A percentile compares a stretch with the other conserved stretches of the same genome.
Conservation (phyloP, 2,888 invertebrate genomes). For the Leucophenga montana region DNA sequence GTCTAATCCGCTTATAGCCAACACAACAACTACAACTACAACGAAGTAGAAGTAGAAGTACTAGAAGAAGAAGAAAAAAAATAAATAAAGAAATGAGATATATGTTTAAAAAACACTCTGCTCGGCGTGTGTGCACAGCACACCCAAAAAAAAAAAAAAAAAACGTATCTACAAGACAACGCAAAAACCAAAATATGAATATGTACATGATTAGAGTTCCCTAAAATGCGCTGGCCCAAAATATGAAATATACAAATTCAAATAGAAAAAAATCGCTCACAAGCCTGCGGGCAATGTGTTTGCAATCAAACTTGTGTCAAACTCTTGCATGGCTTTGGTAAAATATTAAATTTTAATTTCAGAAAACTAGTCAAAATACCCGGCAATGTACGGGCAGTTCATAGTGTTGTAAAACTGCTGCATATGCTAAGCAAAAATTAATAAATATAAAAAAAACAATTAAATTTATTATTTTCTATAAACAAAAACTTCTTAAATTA, state of each 20-base stretch:
- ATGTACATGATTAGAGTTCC: too few relatives aligned
- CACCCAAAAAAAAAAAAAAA: not conserved
- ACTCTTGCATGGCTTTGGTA: constrained; percentile 37
- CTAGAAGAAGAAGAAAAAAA: too few relatives aligned
- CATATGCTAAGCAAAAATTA: too few relatives aligned
- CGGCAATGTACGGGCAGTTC: too few relatives aligned
- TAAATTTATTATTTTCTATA: too few relatives aligned
- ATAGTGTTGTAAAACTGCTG: too few relatives aligned
- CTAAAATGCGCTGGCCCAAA: too few relatives aligned
- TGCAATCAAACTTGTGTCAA: constrained; percentile 47
- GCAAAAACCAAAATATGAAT: not conserved
- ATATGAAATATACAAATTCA: not conserved
- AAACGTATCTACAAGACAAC: not conserved
- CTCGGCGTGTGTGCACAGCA: not conserved
- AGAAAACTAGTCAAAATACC: not conserved
- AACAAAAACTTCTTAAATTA: too few relatives aligned
- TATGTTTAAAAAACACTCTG: too few relatives aligned
- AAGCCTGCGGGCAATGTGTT: constrained; percentile 42
- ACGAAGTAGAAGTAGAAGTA: too few relatives aligned
- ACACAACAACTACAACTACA: not conserved
- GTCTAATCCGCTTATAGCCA: not conserved
- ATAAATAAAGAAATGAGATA: too few relatives aligned
- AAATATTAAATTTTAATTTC: not conserved
- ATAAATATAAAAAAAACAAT: too few relatives aligned
- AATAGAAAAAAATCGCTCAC: constrained; percentile 1